Evolutionary conservation across 2,113 vertebrate species (phyloP), one percentile per base, ranked within the genome.

Genomic region (Prunella fulvescens): DNA sequence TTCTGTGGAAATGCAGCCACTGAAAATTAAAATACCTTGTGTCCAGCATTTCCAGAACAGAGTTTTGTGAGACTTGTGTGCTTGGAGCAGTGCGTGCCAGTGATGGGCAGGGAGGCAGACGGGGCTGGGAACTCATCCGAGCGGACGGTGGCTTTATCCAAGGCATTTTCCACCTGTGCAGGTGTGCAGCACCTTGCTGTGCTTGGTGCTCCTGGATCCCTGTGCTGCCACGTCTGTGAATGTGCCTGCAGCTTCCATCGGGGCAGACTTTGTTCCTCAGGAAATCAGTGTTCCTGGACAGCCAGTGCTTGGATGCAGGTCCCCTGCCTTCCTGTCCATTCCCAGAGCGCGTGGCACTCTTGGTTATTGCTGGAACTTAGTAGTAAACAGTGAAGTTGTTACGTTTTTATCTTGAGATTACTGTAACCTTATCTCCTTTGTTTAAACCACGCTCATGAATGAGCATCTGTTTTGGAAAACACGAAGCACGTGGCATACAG

Each of bases 1-100:
- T 86, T 67, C 90, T 84, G 90, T 95, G 95, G 96, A 96, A 96
- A 79, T 95, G 88, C 95, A 96, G 90, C 67, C 80, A 1, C 90
- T 50, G 79, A 74, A 88, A 82, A 81, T 61, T 66, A 33, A 56
- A 95, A 79, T 78, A 67, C 80, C 53, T 81, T 19, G 25, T 6
- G 1, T 58, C 67, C 72, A 78, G 0, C 37, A 1, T 58, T 61
- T 74, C 53, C 28, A 33, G 73, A 44, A 29, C 5, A 26, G 85
- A 83, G 65, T 86, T 96, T 66, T 61, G n/a, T 6, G 31, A 33
- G 67, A 26, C 3, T 58, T 4, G 24, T 14, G 48, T 3, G 12
- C 56, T 81, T 0, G 0, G 53, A 72, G 69, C 0, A 2, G 51
- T 25, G 54, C 0, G 0, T 76, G 56, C 35, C 1, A 0, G 47